Evolutionary conservation across 92 coral and sea anemone genomes (phyloP), one percentile per base, ranked within the genome.

Genomic region (Porites rus): DNA sequence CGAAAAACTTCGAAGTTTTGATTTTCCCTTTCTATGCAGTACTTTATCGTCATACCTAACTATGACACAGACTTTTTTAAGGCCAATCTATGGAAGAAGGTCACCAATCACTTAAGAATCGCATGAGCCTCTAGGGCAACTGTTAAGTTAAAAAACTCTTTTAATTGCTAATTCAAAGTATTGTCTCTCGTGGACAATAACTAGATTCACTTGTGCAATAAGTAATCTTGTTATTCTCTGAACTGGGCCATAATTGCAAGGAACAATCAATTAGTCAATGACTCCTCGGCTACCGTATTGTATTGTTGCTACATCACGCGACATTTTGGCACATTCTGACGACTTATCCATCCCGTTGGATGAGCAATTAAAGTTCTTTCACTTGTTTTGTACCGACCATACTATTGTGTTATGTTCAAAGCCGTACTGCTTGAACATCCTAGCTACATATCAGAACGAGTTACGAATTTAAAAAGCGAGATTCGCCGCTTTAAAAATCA

Each of bases 121-220:
- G 4, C n/a, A 4, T 6, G 8, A 51, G 1, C 13, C 13, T 14
- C 8, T 51, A 7, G 14, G 84, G 21, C 28, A 10, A 51, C 12
- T 65, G 7, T 21, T 17, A 75, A 14, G 38, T 22, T 13, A 21
- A 25, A 79, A 20, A 51, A 21, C 1, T 8, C 8, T 9, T 3
- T 51, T n/a, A 11, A 46, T n/a, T 10, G 61, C 22, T 20, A 14
- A 70, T 4, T 8, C 74, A 31, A 3, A 10, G 52, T 13, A 9
- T 8, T 9, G 12, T 31, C 43, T 31, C 38, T n/a, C 12, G 2
- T 51, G 6, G 11, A 28, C 25, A 54, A 56, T 54, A 81, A 71
- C 77, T 60, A 59, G 86, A 81, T 71, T 81, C 59, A 12, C 69
- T 38, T 16, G 43, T 51, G 59, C 62, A 19, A 31, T 28, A 69